Percentiles rank a stretch among this genome's conserved stretches.
These are phyloP conservation scores for Tachina lurida DNA, from an alignment of 2,888 invertebrate genomes.

Conservation along the genomic window DNA sequence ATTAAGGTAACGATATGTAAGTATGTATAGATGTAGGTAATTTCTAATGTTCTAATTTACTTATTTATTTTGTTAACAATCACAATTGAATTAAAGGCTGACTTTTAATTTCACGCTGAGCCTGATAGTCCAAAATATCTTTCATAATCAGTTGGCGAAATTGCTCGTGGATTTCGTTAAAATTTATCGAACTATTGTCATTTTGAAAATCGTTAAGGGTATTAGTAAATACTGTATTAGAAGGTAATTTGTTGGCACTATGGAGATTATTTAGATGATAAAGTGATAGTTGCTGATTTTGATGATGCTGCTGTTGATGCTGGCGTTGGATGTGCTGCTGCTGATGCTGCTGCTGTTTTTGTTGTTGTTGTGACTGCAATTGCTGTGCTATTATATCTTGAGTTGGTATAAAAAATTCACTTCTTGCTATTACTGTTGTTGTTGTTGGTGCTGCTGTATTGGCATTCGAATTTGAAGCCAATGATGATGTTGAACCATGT, in stretches of 20 bases:
- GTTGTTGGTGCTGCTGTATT: slow-evolving; percentile 41
- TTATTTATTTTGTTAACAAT: slow-evolving; percentile 57
- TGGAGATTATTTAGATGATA: slow-evolving; percentile 36
- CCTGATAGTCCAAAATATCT: slow-evolving; percentile 77
- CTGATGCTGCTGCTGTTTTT: slow-evolving; percentile 47
- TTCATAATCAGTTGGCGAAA: slow-evolving; percentile 78
- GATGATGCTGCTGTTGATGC: slow-evolving; percentile 14
- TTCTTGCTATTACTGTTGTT: slow-evolving; percentile 62
- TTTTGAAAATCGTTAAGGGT: slow-evolving; percentile 66
- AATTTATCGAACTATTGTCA: slow-evolving; percentile 72
- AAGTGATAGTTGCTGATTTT: slow-evolving; percentile 3
- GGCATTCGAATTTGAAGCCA: slow-evolving; percentile 44
- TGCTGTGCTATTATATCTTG: slow-evolving; percentile 46
- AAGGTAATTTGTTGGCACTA: slow-evolving; percentile 70
- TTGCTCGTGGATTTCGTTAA: slow-evolving; percentile 77
- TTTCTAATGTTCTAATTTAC: neutral
- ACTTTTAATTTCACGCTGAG: slow-evolving; percentile 74
- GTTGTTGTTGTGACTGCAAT: slow-evolving; percentile 42
- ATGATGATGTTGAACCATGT: slow-evolving; percentile 54
- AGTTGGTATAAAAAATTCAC: slow-evolving; percentile 69
- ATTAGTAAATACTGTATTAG: slow-evolving; percentile 68
- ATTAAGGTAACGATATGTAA: neutral
- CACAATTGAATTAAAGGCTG: slow-evolving; percentile 81
- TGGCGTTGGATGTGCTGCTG: slow-evolving; percentile 5
- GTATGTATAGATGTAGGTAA: neutral